Conservation (phyloP, 2,888 invertebrate species). For the Melanophora roralis region DNA sequence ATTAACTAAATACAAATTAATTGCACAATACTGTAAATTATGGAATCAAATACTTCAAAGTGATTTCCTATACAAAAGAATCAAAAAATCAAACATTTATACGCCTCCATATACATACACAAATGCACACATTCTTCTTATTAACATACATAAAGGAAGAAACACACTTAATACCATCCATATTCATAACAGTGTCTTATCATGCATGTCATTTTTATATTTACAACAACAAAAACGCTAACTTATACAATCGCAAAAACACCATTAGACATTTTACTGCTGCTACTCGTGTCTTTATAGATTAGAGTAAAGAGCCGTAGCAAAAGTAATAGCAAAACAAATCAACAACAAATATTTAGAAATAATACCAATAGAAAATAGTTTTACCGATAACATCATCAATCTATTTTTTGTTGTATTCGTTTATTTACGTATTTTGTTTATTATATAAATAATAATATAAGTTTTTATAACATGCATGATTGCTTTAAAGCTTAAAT, state of each 20-base stretch:
- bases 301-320: background rate
- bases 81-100: background rate
- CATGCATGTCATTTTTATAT: slow-evolving; percentile 54
- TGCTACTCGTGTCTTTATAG: background rate
- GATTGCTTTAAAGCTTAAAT: background rate
- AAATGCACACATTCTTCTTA: too few relatives aligned
- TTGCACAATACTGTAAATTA: too few relatives aligned
- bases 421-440: slow-evolving; percentile 6
- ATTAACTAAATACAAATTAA: too few relatives aligned
- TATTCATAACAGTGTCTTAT: slow-evolving; percentile 18
- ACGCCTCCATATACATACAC: background rate
- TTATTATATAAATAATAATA: slow-evolving; percentile 37
- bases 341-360: slow-evolving; percentile 1
- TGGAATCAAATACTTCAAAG: background rate
- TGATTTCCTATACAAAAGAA: background rate
- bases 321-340: background rate
- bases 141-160: too few relatives aligned
- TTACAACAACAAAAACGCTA: slow-evolving; percentile 39
- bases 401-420: slow-evolving; percentile 15
- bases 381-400: slow-evolving; percentile 50
- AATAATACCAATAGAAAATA: slow-evolving; percentile 49
- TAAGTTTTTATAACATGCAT: background rate
- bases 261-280: background rate
- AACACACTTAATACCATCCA: background rate
- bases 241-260: background rate